phyloP scores from a whole-genome alignment of 92 coral and sea anemone species.

The Porites cylindrica region DNA sequence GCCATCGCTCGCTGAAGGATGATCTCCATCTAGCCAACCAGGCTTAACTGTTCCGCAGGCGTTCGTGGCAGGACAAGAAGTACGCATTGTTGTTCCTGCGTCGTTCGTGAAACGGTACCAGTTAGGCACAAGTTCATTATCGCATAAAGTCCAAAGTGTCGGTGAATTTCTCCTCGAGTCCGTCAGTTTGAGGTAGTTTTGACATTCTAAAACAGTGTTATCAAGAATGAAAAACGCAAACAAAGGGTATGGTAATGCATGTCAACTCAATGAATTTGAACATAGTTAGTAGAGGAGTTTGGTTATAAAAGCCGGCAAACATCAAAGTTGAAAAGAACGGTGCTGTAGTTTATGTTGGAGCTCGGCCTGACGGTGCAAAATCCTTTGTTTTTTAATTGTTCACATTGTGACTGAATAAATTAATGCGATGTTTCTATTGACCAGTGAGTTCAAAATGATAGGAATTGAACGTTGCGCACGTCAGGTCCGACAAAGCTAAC shows the following conservation, averaged over 20 bases:
- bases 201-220: background rate
- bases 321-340: no score
- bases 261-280: background rate
- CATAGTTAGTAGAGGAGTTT: background rate
- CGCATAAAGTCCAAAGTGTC: background rate
- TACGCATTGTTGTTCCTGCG: conserved; percentile 12
- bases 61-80: background rate
- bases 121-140: background rate
- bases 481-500: no score
- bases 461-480: no score
- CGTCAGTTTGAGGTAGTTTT: background rate
- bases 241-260: background rate
- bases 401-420: no score
- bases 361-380: background rate
- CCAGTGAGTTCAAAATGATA: no score
- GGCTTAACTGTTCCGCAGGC: background rate
- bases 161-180: background rate
- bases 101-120: conserved; percentile 2
- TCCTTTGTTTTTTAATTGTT: no score
- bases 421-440: no score
- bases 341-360: no score
- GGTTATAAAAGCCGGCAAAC: no score
- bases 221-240: background rate
- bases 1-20: background rate
- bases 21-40: conserved; percentile 9